Percentiles rank a stretch among this genome's conserved stretches.
These are phyloP conservation scores for Hydriomena furcata DNA, from an alignment of 2,888 invertebrate genomes.

Conservation along the genomic window DNA sequence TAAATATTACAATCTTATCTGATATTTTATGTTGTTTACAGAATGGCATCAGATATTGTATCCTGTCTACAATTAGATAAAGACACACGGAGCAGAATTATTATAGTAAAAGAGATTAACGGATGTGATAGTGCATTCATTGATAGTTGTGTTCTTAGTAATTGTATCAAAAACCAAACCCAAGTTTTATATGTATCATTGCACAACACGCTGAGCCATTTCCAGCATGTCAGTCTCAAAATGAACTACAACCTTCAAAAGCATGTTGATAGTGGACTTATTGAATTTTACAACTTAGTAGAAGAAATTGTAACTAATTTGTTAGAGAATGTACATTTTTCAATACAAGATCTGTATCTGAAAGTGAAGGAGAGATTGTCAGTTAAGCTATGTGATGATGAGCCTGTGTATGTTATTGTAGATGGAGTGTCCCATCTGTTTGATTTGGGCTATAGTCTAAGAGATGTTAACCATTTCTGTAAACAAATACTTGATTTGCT, in stretches of 20 bases:
- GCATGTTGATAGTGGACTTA: constrained; percentile 60
- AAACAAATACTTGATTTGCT: constrained; percentile 69
- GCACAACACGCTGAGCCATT: constrained; percentile 89
- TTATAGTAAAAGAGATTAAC: constrained; percentile 87
- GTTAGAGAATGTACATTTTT: constrained; percentile 45
- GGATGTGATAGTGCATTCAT: constrained; percentile 89
- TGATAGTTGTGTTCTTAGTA: constrained; percentile 85
- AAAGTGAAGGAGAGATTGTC: constrained; percentile 65
- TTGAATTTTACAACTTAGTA: constrained; percentile 61
- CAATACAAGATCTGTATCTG: constrained; percentile 67
- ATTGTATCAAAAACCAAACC: constrained; percentile 84
- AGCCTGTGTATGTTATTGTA: constrained; percentile 84
- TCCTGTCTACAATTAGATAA: constrained; percentile 86
- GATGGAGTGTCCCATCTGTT: constrained; percentile 89
- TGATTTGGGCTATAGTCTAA: constrained; percentile 83
- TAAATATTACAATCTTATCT: constrained; percentile 1
- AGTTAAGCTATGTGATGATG: constrained; percentile 56
- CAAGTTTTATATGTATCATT: constrained; percentile 85
- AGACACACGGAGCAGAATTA: constrained; percentile 78
- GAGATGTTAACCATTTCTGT: constrained; percentile 77
- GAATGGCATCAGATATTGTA: constrained; percentile 86
- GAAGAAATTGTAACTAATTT: constrained; percentile 50
- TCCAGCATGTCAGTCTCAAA: constrained; percentile 88
- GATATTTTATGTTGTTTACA: constrained; percentile 40
- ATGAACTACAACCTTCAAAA: constrained; percentile 87